These are phyloP conservation scores for Cheirogaleus major DNA, from an alignment of 2,797 vertebrate species.

Conservation along the genomic window DNA sequence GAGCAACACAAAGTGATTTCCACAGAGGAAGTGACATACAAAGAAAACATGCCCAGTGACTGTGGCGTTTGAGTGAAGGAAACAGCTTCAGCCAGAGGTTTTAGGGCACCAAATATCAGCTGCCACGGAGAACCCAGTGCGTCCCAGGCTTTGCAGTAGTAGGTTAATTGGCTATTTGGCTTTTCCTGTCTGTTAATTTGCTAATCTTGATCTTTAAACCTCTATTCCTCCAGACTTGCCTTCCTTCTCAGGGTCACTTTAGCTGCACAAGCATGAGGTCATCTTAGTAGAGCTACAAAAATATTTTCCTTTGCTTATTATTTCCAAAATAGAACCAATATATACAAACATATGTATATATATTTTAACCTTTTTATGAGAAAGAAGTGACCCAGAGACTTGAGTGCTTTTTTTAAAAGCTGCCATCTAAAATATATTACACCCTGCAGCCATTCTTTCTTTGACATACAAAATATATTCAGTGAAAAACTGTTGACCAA, in stretches of 20 bases:
- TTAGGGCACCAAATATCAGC: not conserved
- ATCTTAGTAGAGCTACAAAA: constrained; percentile 50
- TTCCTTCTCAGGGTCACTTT: constrained; percentile 5
- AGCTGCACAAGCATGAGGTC: not conserved
- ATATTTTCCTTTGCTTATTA: constrained; percentile 27
- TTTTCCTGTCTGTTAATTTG: constrained; percentile 61
- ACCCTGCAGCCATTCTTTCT: not conserved
- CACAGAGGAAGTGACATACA: constrained; percentile 51
- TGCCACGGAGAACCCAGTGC: not conserved
- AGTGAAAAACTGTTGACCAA: not conserved
- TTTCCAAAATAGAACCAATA: constrained; percentile 44
- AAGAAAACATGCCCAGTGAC: constrained; percentile 38
- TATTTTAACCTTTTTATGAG: not conserved
- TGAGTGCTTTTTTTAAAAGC: not conserved
- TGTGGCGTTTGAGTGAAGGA: not conserved
- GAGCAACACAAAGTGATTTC: constrained; percentile 64
- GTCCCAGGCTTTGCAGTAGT: not conserved
- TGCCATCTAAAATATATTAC: not conserved
- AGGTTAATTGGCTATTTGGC: constrained; percentile 50
- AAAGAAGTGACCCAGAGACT: constrained; percentile 16
- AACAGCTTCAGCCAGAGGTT: not conserved
- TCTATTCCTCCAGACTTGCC: constrained; percentile 34
- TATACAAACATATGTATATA: not conserved
- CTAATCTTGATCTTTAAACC: constrained; percentile 61
- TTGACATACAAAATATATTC: not conserved